Base-by-base conservation (phyloP, 2,888 invertebrate genomes). In the Heterodera filipjevi region DNA sequence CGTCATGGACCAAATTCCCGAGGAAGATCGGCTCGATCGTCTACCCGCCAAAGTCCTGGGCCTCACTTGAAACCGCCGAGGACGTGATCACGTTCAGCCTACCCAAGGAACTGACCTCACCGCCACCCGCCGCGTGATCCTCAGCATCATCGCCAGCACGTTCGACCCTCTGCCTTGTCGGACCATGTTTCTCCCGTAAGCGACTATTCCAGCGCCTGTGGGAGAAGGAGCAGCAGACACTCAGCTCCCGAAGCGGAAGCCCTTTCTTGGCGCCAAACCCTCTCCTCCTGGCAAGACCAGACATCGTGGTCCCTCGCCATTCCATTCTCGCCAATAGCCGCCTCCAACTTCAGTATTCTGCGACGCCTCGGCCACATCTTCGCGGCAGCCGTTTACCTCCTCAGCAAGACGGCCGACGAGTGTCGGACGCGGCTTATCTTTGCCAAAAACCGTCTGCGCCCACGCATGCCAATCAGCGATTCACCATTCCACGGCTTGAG, bases 281-380 rank as follows among this genome's bases (percentile, higher is more conserved):
- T 14, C 27, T n/a, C 27, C 10, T 44, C 33, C 16, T 46, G 32
- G 46, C 32, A 32, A 22, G 39, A 35, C 1, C 16, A 78, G 27
- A 35, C n/a, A n/a, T n/a, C n/a, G n/a, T n/a, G n/a, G n/a, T n/a
- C n/a, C n/a, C n/a, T n/a, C n/a, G n/a, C 14, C 27, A 53, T 14
- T n/a, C 30, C 22, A n/a, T 53, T 30, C 5, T 16, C 16, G 64
- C n/a, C 22, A 1, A 44, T 32, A 53, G 19, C n/a, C n/a, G n/a
- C n/a, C 8, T 22, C 3, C 32, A 83, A 30, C 44, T 83, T 0
- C 83, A 81, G 64, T 80, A 10, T 83, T 83, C 76, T 49, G 39
- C 1, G 83, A 83, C 64, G 83, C 83, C 3, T 81, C 82, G 44
- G 53, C 0, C 16, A 71, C 5, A 79, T 80, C 0, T 83, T 66